A percentile compares a stretch with the other conserved stretches of the same genome.
Evolutionary conservation across 2,113 vertebrate genomes (phyloP).

Genomic region (Aphyosemion australe): DNA sequence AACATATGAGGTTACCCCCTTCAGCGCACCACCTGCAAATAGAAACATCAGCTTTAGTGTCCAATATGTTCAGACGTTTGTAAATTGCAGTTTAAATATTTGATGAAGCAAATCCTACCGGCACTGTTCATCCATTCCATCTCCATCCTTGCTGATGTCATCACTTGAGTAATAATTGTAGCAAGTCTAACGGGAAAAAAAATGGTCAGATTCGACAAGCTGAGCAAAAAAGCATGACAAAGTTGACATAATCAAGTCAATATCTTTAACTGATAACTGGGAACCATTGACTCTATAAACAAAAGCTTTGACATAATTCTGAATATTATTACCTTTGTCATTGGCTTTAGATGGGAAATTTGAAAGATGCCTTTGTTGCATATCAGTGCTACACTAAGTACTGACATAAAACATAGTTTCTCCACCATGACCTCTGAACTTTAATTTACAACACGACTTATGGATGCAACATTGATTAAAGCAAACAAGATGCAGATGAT

Average conservation of each 20-base stretch:
- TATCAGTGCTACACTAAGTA: too few relatives aligned
- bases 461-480: too few relatives aligned
- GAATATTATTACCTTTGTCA: too few relatives aligned
- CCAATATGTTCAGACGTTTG: neutral
- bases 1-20: slow-evolving; percentile 97
- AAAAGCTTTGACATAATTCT: too few relatives aligned
- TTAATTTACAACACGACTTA: too few relatives aligned
- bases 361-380: too few relatives aligned
- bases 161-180: slow-evolving; percentile 99
- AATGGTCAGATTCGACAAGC: neutral
- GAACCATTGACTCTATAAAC: too few relatives aligned
- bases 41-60: neutral
- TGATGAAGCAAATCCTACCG: slow-evolving; percentile 74
- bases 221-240: neutral
- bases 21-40: slow-evolving; percentile 95
- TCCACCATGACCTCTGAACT: too few relatives aligned
- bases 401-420: too few relatives aligned
- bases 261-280: too few relatives aligned
- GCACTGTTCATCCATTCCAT: slow-evolving; percentile 99
- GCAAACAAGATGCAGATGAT: too few relatives aligned
- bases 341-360: too few relatives aligned
- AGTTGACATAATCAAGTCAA: neutral
- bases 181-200: slow-evolving; percentile 82
- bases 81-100: neutral
- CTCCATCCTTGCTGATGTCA: slow-evolving; percentile 96